Conservation (phyloP, 1,140 invertebrate genomes). For the Pseudachorutes palmiensis region DNA sequence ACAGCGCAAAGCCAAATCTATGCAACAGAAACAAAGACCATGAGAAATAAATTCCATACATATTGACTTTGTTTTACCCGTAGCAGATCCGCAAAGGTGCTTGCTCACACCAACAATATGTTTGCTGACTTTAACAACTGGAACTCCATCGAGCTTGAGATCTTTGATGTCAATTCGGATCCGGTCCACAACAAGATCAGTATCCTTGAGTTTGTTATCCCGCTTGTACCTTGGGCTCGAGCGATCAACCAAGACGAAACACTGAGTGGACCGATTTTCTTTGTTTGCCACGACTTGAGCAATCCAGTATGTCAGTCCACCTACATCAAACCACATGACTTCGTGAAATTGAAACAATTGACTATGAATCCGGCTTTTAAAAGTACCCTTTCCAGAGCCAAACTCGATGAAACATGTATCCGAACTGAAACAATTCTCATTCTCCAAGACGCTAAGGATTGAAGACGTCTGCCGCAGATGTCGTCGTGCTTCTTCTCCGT, state of each 20-base stretch:
- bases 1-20: constrained; percentile 64
- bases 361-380: constrained; percentile 4
- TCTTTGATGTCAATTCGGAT: constrained; percentile 66
- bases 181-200: constrained; percentile 48
- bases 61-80: too few relatives aligned
- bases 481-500: constrained; percentile 54
- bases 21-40: too few relatives aligned
- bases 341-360: background rate
- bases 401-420: constrained; percentile 70
- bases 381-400: constrained; percentile 71
- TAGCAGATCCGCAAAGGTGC: constrained; percentile 76
- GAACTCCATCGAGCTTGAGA: constrained; percentile 54
- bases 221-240: constrained; percentile 69
- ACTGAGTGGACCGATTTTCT: constrained; percentile 42
- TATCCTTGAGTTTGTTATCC: constrained; percentile 60
- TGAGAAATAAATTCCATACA: too few relatives aligned
- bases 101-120: constrained; percentile 66
- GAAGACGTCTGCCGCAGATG: constrained; percentile 64
- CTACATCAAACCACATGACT: constrained; percentile 42
- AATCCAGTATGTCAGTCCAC: constrained; percentile 64
- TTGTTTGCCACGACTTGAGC: constrained; percentile 46
- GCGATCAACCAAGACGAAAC: constrained; percentile 63
- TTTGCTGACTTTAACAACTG: constrained; percentile 45
- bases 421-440: constrained; percentile 48
- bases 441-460: constrained; percentile 54